These are phyloP conservation scores for Scatophagus argus DNA, from an alignment of 2,113 vertebrate genomes.

Conservation along the genomic window DNA sequence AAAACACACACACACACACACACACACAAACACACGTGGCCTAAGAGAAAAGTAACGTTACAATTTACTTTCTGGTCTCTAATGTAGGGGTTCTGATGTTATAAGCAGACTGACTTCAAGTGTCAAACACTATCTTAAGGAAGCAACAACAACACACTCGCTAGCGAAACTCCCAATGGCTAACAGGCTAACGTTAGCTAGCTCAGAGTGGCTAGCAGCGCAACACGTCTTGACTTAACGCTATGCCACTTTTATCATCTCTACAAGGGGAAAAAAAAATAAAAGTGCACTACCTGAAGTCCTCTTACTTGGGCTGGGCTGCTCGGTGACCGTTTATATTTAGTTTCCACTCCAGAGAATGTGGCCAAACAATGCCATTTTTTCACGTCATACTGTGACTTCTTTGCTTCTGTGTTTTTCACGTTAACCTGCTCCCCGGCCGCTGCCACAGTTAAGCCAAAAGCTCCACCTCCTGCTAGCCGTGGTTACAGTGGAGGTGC, in stretches of 20 bases:
- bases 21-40: not conserved
- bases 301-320: conserved; percentile 29
- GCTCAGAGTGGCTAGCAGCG: conserved; percentile 38
- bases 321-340: not conserved
- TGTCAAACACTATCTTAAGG: conserved; percentile 1
- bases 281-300: not conserved
- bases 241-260: conserved; percentile 4
- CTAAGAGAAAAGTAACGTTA: not conserved
- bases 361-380: not conserved
- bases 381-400: conserved; percentile 34
- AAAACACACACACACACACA: not conserved
- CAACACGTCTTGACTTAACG: conserved; percentile 51
- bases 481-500: conserved; percentile 7
- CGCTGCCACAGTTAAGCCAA: not conserved
- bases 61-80: not conserved
- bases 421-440: conserved; percentile 28
- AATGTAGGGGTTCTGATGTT: not conserved
- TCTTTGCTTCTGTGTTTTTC: not conserved
- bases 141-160: conserved; percentile 35
- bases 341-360: not conserved
- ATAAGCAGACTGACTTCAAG: not conserved
- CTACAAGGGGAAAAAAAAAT: not conserved
- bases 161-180: conserved; percentile 24
- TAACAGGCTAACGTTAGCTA: conserved; percentile 69
- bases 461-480: conserved; percentile 35